These are phyloP conservation scores for Sinhomidia bicolor DNA, from an alignment of 2,888 invertebrate genomes.

Conservation along the genomic window DNA sequence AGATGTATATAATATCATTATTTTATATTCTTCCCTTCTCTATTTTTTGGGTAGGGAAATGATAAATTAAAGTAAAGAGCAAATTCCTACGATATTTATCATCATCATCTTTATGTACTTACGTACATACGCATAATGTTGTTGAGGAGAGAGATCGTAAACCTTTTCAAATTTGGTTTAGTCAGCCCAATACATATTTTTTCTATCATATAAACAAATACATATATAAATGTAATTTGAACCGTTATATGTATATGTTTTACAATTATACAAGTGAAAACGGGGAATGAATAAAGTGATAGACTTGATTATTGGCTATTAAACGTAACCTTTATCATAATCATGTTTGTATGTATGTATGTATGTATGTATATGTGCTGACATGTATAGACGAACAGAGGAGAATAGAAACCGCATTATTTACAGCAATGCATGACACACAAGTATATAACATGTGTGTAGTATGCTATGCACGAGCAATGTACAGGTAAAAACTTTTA, in stretches of 20 bases:
- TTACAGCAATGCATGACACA: conserved; percentile 5
- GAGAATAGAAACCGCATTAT: conserved; percentile 40
- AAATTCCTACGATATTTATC: too few species aligned
- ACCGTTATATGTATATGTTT: not conserved
- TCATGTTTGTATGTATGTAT: too few species aligned
- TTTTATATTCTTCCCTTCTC: not conserved
- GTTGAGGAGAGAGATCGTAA: not conserved
- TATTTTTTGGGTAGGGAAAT: not conserved
- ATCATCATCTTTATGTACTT: too few species aligned
- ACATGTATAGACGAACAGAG: not conserved
- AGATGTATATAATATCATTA: too few species aligned
- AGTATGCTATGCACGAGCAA: not conserved
- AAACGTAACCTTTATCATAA: not conserved
- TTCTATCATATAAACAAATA: conserved; percentile 9
- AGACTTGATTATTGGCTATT: conserved; percentile 15
- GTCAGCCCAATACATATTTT: not conserved
- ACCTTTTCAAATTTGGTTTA: conserved; percentile 23
- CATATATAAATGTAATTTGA: not conserved
- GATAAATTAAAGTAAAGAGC: not conserved
- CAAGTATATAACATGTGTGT: not conserved
- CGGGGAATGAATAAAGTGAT: not conserved
- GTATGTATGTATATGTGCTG: not conserved
- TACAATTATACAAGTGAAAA: conserved; percentile 38
- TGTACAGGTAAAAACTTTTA: not conserved
- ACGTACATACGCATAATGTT: too few species aligned